phyloP scores from a whole-genome alignment of 2,113 vertebrate genomes.

The Rattus rattus region DNA sequence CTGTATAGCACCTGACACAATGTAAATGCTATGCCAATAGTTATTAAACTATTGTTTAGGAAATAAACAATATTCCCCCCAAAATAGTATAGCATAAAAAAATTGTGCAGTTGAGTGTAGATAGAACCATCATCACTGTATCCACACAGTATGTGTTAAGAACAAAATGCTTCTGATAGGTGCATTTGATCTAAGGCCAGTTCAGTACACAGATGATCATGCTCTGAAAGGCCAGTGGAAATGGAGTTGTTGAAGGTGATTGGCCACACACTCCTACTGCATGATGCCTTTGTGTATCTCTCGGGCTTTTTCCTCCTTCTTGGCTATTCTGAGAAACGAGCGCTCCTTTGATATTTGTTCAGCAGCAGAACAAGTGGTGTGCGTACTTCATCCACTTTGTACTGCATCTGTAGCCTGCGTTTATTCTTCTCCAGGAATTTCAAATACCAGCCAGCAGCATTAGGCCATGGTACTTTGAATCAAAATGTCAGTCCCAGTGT shows the following conservation, averaged over 20 bases:
- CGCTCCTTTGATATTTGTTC: not conserved
- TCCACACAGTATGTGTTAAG: not conserved
- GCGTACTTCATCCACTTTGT: fast-evolving
- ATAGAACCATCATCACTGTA: not conserved
- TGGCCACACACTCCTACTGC: not conserved
- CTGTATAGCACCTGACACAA: not conserved
- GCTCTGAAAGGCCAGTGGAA: not conserved
- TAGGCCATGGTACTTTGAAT: not conserved
- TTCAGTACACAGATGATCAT: not conserved
- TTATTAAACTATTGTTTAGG: not conserved
- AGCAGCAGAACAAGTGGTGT: not conserved
- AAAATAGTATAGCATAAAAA: not conserved
- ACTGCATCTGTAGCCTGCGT: not conserved
- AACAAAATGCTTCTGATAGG: not conserved
- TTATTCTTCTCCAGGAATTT: conserved; percentile 9
- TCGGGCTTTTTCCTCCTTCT: not conserved
- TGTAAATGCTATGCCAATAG: not conserved
- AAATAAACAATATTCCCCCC: not conserved
- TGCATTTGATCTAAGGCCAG: not conserved
- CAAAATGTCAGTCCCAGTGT: conserved; percentile 10
- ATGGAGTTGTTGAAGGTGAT: not conserved
- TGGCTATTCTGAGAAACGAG: not conserved
- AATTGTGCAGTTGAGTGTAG: not conserved
- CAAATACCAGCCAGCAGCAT: conserved; percentile 14
- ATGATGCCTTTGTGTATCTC: not conserved